These are phyloP conservation scores for Empidonax traillii DNA, from an alignment of 2,113 vertebrate genomes.

Conservation along the genomic window DNA sequence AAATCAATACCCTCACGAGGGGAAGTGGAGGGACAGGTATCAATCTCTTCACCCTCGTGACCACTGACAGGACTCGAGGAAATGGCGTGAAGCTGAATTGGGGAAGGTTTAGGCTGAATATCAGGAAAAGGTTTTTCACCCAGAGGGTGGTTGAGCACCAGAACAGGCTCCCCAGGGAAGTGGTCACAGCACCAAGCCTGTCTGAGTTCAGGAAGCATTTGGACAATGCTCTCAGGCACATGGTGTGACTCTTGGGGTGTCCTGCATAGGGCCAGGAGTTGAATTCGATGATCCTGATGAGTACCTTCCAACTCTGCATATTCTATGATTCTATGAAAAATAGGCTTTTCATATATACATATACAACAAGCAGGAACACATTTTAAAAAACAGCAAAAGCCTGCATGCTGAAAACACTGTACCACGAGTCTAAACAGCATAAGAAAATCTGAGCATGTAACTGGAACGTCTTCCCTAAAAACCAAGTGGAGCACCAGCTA, in stretches of 20 bases:
- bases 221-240: not conserved
- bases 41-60: not conserved
- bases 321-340: not conserved
- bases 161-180: not conserved
- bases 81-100: not conserved
- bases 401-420: not conserved
- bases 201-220: not conserved
- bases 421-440: not conserved
- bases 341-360: not conserved
- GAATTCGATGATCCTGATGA: not conserved
- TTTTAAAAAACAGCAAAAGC: not conserved
- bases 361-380: accelerated
- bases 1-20: not conserved
- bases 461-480: not conserved
- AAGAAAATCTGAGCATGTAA: not conserved
- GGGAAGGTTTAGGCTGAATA: not conserved
- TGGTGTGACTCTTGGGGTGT: not conserved
- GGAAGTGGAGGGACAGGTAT: not conserved
- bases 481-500: not conserved
- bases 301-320: not conserved
- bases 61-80: not conserved
- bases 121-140: not conserved
- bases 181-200: not conserved
- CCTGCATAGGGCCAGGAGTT: not conserved
- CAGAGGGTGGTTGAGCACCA: not conserved